A percentile compares a stretch with the other conserved stretches of the same genome.
These are phyloP conservation scores for Leucosticte australis DNA, from an alignment of 2,113 vertebrate species.

Conservation along the genomic window DNA sequence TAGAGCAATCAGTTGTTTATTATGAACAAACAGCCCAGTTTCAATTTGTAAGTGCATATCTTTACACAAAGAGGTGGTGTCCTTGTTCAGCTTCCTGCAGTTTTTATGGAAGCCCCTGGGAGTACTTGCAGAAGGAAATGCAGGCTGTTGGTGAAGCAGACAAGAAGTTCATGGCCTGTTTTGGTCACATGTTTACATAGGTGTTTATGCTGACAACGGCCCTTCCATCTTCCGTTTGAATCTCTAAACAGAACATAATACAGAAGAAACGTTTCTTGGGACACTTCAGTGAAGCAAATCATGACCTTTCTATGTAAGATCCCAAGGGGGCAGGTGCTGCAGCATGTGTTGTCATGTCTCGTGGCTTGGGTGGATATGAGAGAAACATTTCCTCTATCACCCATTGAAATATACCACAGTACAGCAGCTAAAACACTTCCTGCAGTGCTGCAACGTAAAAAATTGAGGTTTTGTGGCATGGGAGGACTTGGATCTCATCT, in stretches of 20 bases:
- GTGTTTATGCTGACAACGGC: background rate
- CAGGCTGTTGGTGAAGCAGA: background rate
- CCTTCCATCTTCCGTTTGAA: background rate
- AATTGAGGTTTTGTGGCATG: background rate
- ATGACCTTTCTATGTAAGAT: background rate
- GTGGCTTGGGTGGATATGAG: background rate
- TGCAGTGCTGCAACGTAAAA: rapidly evolving
- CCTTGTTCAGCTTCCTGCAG: background rate
- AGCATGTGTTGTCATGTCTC: rapidly evolving
- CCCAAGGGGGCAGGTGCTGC: background rate
- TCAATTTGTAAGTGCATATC: background rate
- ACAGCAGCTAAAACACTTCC: background rate
- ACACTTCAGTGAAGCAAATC: background rate
- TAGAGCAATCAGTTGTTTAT: rapidly evolving
- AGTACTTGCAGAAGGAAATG: background rate
- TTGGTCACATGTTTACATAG: background rate
- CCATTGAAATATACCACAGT: background rate
- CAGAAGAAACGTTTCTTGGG: background rate
- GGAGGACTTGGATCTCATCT: background rate
- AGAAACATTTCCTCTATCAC: background rate
- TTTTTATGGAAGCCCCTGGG: background rate
- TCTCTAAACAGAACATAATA: background rate
- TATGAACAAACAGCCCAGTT: background rate
- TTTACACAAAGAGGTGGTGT: background rate
- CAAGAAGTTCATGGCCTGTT: background rate